These are phyloP conservation scores for Malurus leucopterus DNA, from an alignment of 2,797 vertebrate genomes.

Conservation along the genomic window DNA sequence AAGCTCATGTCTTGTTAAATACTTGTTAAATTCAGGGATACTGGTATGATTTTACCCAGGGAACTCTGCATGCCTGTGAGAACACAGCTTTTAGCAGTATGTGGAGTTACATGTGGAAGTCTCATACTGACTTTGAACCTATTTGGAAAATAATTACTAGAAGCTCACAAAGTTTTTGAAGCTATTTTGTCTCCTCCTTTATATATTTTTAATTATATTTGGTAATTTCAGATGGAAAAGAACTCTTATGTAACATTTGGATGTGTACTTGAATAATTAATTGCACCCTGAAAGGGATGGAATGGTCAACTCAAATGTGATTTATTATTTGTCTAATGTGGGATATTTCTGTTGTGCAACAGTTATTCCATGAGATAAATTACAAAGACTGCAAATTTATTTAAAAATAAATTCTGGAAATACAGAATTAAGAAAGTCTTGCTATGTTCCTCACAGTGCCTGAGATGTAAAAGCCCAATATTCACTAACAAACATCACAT, in stretches of 20 bases:
- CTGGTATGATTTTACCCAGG: neutral
- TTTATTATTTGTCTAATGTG: neutral
- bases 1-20: neutral
- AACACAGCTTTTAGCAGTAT: neutral
- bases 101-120: rapidly evolving
- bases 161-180: neutral
- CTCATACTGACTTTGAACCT: neutral
- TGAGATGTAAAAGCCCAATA: neutral
- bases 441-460: neutral
- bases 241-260: neutral
- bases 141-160: neutral
- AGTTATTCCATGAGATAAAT: neutral
- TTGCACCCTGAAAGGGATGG: neutral
- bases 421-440: neutral
- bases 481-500: rapidly evolving
- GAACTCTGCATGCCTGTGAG: neutral
- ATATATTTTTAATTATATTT: neutral
- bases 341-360: neutral
- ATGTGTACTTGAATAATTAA: neutral
- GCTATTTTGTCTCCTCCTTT: neutral
- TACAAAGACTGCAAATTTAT: neutral
- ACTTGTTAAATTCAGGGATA: neutral
- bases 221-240: neutral
- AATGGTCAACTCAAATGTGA: neutral
- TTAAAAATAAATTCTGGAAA: neutral